Evolutionary conservation across 2,888 invertebrate species (phyloP).

Genomic region (Germaria angustata): DNA sequence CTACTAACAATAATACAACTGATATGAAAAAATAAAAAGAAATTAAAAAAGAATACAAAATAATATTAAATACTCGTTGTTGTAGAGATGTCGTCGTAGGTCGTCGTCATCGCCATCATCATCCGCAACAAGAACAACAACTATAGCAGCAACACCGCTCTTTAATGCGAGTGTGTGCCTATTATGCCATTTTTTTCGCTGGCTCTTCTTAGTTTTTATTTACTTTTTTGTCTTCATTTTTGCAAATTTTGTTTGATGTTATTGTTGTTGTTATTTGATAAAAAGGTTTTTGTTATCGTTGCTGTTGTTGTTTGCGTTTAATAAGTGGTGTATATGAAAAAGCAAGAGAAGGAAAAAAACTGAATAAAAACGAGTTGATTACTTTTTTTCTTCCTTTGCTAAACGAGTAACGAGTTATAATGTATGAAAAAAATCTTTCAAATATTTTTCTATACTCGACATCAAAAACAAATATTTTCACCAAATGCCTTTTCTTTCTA

Average conservation of each 20-base stretch:
- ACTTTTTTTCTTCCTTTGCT: conserved; percentile 40
- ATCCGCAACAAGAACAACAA: conserved; percentile 42
- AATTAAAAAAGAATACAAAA: conserved; percentile 37
- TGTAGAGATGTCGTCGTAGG: conserved; percentile 62
- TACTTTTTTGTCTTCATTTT: conserved; percentile 47
- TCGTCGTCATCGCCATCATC: conserved; percentile 48
- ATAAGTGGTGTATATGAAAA: conserved; percentile 14
- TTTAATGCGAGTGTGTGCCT: conserved; percentile 42
- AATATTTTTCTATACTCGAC: neutral
- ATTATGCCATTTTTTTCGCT: conserved; percentile 57
- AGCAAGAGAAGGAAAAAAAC: conserved; percentile 14
- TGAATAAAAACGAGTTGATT: conserved; percentile 57
- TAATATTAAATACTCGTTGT: conserved; percentile 61
- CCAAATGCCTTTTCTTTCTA: neutral
- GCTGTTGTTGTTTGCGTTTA: conserved; percentile 19
- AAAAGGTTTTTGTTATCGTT: conserved; percentile 37
- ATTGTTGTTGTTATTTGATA: conserved; percentile 33
- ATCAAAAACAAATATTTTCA: conserved; percentile 6
- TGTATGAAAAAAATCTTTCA: conserved; percentile 2
- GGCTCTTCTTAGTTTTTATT: conserved; percentile 15
- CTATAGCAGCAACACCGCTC: conserved; percentile 34
- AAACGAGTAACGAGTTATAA: conserved; percentile 64
- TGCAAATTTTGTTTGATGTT: conserved; percentile 47
- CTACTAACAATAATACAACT: conserved; percentile 58
- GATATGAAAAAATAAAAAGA: conserved; percentile 37